Evolutionary conservation across 2,797 vertebrate genomes (phyloP).

Genomic region (Sebastolobus altivelis): DNA sequence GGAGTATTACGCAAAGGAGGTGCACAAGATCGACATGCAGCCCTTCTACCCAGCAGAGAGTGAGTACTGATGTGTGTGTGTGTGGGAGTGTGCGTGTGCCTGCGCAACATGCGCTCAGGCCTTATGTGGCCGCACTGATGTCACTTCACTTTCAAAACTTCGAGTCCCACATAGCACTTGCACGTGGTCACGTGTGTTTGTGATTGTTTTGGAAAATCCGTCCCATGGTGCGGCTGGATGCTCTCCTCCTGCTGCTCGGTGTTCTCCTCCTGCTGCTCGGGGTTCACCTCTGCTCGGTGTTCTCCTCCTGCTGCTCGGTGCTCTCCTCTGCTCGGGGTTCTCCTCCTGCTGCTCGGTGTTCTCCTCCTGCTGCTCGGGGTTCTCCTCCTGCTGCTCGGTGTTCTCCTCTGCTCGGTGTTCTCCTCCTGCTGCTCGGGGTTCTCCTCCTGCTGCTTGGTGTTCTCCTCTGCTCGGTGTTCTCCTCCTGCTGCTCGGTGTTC

Average conservation of each 20-base stretch:
- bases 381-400: too few species aligned
- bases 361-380: too few species aligned
- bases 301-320: too few species aligned
- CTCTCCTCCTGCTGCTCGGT: not conserved
- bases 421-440: too few species aligned
- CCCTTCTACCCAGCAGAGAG: constrained; percentile 90
- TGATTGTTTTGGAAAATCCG: constrained; percentile 55
- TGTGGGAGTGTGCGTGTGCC: not conserved
- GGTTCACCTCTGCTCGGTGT: too few species aligned
- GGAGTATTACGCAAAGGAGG: constrained; percentile 98
- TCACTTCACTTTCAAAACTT: not conserved
- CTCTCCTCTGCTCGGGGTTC: too few species aligned
- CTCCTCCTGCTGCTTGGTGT: too few species aligned
- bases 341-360: too few species aligned
- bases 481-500: too few species aligned
- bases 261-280: too few species aligned
- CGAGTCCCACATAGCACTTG: not conserved
- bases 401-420: too few species aligned
- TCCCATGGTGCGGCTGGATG: constrained; percentile 27
- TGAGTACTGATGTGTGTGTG: constrained; percentile 81
- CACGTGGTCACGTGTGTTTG: constrained; percentile 42
- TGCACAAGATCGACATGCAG: constrained; percentile 96
- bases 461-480: too few species aligned
- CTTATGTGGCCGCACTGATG: not conserved
- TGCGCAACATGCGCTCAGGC: not conserved